A percentile compares a stretch with the other conserved stretches of the same genome.
These are phyloP conservation scores for Marisa cornuarietis DNA, from an alignment of 1,140 invertebrate species.

Conservation along the genomic window DNA sequence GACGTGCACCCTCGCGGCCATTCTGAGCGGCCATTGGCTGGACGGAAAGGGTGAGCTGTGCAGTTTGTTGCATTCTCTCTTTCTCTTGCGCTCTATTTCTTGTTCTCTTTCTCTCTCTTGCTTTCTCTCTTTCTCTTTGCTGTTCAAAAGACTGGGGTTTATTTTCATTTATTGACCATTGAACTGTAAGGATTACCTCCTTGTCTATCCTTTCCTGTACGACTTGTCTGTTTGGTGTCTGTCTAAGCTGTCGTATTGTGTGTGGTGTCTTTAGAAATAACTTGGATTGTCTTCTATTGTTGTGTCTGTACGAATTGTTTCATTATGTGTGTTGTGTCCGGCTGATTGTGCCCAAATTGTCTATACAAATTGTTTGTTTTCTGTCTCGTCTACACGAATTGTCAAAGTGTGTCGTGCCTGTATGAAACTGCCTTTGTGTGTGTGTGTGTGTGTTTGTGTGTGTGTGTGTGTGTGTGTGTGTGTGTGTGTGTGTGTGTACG, in stretches of 20 bases:
- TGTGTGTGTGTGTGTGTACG: no score
- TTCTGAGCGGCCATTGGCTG: slow-evolving; percentile 46
- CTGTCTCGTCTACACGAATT: no score
- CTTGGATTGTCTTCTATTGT: not conserved
- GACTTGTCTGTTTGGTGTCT: no score
- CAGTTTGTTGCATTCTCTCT: not conserved
- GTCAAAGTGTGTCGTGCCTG: not conserved
- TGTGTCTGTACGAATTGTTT: not conserved
- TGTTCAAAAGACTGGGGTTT: not conserved
- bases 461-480: slow-evolving; percentile 15
- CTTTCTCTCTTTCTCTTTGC: not conserved
- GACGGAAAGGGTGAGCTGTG: slow-evolving; percentile 44
- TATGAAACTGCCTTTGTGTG: not conserved
- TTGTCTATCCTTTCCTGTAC: not conserved
- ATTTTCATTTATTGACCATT: no score
- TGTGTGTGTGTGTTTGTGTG: not conserved
- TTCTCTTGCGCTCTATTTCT: not conserved
- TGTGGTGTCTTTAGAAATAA: no score
- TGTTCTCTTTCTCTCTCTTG: no score
- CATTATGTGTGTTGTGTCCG: not conserved
- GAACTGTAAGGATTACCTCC: no score
- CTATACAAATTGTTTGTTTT: not conserved
- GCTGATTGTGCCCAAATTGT: not conserved
- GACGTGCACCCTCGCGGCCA: slow-evolving; percentile 37
- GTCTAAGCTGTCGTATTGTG: no score